Conservation (phyloP, 1,140 invertebrate species). For the Dendroctonus ponderosae region DNA sequence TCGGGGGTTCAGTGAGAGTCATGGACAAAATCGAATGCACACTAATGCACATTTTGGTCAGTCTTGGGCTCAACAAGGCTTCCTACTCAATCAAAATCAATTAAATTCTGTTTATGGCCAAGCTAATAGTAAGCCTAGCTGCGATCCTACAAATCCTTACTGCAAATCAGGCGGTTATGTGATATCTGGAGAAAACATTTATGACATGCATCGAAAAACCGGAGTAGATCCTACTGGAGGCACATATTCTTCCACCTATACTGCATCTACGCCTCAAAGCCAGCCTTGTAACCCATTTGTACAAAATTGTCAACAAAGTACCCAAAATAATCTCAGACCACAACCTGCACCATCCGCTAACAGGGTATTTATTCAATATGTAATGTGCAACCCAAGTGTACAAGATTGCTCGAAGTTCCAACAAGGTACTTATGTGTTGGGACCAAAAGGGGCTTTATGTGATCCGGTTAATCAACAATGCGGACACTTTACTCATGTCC, state of each 20-base stretch:
- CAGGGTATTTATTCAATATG: slow-evolving; percentile 24
- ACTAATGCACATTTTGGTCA: no score
- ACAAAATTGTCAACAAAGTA: slow-evolving; percentile 9
- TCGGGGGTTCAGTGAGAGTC: no score
- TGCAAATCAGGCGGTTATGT: not conserved
- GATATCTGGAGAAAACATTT: slow-evolving; percentile 14
- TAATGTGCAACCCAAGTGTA: slow-evolving; percentile 26
- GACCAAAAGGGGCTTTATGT: slow-evolving; percentile 20
- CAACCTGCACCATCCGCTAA: no score
- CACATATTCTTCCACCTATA: not conserved
- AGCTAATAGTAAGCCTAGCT: not conserved
- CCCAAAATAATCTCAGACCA: not conserved
- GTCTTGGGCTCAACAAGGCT: no score
- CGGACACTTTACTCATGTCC: slow-evolving; percentile 8
- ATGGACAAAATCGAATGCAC: no score
- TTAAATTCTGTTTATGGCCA: no score
- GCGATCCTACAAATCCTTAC: slow-evolving; percentile 18
- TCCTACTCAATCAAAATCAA: no score
- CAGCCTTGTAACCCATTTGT: slow-evolving; percentile 10
- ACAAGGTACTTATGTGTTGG: slow-evolving; percentile 24
- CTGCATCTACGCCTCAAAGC: not conserved
- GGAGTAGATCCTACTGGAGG: no score
- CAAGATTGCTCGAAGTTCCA: slow-evolving; percentile 27
- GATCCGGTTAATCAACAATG: slow-evolving; percentile 23
- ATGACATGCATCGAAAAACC: slow-evolving; percentile 2